Base-by-base conservation (phyloP, 2,113 vertebrate species). In the Butastur rufipennis region DNA sequence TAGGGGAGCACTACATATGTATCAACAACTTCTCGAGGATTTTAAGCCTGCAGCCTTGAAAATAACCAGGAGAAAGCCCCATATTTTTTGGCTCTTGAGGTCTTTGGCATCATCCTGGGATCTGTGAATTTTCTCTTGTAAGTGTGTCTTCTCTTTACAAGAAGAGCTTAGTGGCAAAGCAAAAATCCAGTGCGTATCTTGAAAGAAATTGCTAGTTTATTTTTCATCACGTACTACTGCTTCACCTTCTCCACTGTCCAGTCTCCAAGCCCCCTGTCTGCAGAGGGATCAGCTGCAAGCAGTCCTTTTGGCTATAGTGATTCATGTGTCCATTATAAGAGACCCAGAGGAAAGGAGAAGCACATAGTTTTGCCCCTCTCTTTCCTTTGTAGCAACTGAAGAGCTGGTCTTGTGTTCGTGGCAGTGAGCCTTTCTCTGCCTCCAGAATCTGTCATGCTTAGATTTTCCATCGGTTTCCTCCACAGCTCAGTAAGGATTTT, bases 1-100 rank as follows among this genome's bases (percentile, higher is more conserved):
- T 88, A 65, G 16, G 16, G 32, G 34, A 90, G 25, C 25, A 79
- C 27, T 4, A 13, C 11, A 4, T 85, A 13, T 0, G 0, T 38
- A 25, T 53, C 58, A 53, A 5, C 19, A 65, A 55, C 9, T 88
- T 83, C 17, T 56, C 7, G 10, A n/a, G 9, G 13, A 43, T 88
- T 82, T 90, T 66, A 74, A 58, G 26, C 13, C 11, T 1, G 0
- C 19, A 63, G 7, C 11, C 22, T 29, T 86, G 59, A 80, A 92
- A 86, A 36, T 22, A 75, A 42, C 11, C 5, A 55, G 34, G 26
- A 80, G 38, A 82, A 90, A 63, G 9, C 7, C 23, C 27, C 2
- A 0, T 50, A 16, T 77, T 67, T 63, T 5, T 74, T 95, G 16
- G 10, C 6, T 79, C 2, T 83, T 70, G 42, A 53, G 27, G 52